These are phyloP conservation scores for Strigamia transsilvanica DNA, from an alignment of 2,888 invertebrate species.

Conservation along the genomic window DNA sequence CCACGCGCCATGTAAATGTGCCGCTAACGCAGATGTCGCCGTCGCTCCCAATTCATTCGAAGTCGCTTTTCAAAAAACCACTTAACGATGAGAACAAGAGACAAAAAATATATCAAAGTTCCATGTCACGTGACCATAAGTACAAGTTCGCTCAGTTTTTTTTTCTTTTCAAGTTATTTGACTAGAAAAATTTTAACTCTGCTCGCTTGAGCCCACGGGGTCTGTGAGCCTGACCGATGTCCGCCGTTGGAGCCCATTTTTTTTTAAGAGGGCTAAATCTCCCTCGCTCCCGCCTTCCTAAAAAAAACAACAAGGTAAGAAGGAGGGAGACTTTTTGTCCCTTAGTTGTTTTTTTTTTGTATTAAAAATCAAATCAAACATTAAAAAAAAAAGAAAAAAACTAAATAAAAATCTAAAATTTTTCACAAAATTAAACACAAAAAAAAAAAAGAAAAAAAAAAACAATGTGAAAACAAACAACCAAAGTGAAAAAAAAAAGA, in stretches of 20 bases:
- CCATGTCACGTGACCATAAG: slow-evolving; percentile 48
- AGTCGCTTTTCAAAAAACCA: slow-evolving; percentile 45
- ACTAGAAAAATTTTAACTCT: slow-evolving; percentile 46
- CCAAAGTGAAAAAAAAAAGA: not conserved
- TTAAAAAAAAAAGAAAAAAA: slow-evolving; percentile 17
- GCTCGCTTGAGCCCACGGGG: slow-evolving; percentile 48
- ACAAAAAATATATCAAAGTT: slow-evolving; percentile 49
- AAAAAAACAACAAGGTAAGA: slow-evolving; percentile 48
- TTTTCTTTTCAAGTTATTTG: slow-evolving; percentile 39
- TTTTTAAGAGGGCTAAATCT: slow-evolving; percentile 28
- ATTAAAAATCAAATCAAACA: too few species aligned
- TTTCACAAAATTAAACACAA: not conserved
- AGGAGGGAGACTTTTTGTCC: slow-evolving; percentile 35
- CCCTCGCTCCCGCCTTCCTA: slow-evolving; percentile 44
- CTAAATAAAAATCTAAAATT: slow-evolving; percentile 12
- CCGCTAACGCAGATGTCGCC: slow-evolving; percentile 45
- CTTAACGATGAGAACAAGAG: slow-evolving; percentile 48
- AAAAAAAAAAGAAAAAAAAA: not conserved
- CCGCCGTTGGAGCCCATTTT: slow-evolving; percentile 34
- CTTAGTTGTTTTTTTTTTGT: slow-evolving; percentile 10
- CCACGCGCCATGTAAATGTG: slow-evolving; percentile 49
- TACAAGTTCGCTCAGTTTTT: slow-evolving; percentile 47
- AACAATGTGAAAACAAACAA: not conserved
- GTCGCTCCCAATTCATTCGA: slow-evolving; percentile 40
- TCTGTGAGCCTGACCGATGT: slow-evolving; percentile 47